A percentile compares a stretch with the other conserved stretches of the same genome.
phyloP scores from a whole-genome alignment of 2,888 invertebrate species.

The Drosophila lutescens region DNA sequence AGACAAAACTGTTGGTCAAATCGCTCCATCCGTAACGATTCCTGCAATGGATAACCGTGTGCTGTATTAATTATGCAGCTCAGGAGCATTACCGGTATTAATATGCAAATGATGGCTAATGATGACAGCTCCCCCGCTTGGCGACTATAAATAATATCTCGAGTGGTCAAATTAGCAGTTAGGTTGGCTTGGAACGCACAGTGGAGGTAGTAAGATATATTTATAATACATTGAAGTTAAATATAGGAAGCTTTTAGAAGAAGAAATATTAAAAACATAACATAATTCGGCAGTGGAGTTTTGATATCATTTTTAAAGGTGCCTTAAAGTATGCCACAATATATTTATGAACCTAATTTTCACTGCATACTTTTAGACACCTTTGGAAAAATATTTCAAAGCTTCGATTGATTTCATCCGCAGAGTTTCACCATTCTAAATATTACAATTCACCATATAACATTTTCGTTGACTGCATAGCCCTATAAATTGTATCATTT shows the following conservation, averaged over 20 bases:
- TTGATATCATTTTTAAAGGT: too few relatives aligned
- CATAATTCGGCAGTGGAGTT: too few relatives aligned
- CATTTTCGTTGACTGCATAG: too few relatives aligned
- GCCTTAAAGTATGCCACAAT: too few relatives aligned
- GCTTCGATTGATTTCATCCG: too few relatives aligned
- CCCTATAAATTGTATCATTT: too few relatives aligned
- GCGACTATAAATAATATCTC: slow-evolving; percentile 30
- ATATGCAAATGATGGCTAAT: slow-evolving; percentile 57
- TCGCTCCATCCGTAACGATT: slow-evolving; percentile 89
- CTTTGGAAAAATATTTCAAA: neutral
- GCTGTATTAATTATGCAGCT: slow-evolving; percentile 52
- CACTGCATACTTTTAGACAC: neutral
- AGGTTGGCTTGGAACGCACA: neutral
- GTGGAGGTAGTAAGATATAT: neutral
- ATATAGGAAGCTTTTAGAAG: too few relatives aligned
- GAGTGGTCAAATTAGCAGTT: slow-evolving; percentile 12
- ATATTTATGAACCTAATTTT: too few relatives aligned
- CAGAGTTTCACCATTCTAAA: too few relatives aligned
- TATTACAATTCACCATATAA: too few relatives aligned
- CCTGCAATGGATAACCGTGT: slow-evolving; percentile 65
- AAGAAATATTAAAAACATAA: too few relatives aligned
- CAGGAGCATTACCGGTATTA: slow-evolving; percentile 49
- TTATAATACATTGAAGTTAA: too few relatives aligned
- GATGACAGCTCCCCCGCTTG: slow-evolving; percentile 9
- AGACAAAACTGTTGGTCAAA: slow-evolving; percentile 87